Evolutionary conservation across 1,140 invertebrate genomes (phyloP).

Genomic region (Caenorhabditis latens): DNA sequence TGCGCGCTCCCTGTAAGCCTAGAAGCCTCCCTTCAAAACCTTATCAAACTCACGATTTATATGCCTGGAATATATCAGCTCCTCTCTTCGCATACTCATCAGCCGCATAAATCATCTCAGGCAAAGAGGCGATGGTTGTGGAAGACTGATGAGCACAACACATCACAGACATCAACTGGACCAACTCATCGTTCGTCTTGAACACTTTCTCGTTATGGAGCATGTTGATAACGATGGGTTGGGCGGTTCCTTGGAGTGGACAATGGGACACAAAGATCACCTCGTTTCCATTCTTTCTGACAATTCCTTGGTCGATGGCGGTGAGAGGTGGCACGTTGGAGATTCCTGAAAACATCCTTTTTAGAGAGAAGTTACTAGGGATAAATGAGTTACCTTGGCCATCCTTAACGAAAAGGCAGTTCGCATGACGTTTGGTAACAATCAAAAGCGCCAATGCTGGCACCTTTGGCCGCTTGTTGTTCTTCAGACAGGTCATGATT

Average conservation of each 20-base stretch:
- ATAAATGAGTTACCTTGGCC: conserved; percentile 3
- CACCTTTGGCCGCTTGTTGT: background rate
- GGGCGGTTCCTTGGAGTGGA: conserved; percentile 12
- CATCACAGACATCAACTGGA: conserved; percentile 13
- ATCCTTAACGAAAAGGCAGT: conserved; percentile 40
- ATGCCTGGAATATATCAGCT: conserved; percentile 10
- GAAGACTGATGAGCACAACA: conserved; percentile 58
- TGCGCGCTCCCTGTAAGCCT: too few relatives aligned
- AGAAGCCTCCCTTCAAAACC: too few relatives aligned
- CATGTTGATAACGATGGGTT: conserved; percentile 21
- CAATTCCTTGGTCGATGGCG: background rate
- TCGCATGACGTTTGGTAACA: background rate
- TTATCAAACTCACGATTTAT: background rate
- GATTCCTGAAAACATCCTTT: conserved; percentile 55
- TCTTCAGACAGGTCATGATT: background rate
- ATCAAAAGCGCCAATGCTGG: background rate
- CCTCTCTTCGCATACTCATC: conserved; percentile 67
- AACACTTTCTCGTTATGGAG: background rate
- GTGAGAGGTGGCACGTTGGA: conserved; percentile 11
- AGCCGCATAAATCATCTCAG: conserved; percentile 65
- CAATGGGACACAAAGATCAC: conserved; percentile 7
- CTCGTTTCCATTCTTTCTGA: conserved; percentile 25
- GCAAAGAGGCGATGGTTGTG: conserved; percentile 38
- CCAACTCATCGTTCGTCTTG: conserved; percentile 22
- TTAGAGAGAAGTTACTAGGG: background rate